Conservation (phyloP, 2,797 vertebrate genomes). For the Manis pentadactyla region DNA sequence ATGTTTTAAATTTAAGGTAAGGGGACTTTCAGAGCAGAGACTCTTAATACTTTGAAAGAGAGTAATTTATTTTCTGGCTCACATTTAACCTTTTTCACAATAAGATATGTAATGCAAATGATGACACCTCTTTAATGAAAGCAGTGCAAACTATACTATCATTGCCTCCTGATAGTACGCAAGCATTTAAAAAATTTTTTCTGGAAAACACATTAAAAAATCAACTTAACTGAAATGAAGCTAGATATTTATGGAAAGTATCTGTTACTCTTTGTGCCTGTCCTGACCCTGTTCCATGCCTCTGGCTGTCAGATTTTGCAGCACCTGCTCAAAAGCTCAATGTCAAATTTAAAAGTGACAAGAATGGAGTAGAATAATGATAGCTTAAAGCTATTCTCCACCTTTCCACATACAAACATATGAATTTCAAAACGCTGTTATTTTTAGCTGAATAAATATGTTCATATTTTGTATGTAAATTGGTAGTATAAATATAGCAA, state of each 20-base stretch:
- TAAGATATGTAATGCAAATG: neutral
- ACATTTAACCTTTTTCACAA: constrained; percentile 60
- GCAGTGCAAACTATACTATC: neutral
- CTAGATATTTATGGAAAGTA: constrained; percentile 69
- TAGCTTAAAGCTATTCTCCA: constrained; percentile 49
- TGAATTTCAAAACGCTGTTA: constrained; percentile 41
- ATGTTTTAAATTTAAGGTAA: constrained; percentile 45
- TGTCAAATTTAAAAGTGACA: constrained; percentile 57
- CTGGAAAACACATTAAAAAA: neutral
- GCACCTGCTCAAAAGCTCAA: constrained; percentile 35
- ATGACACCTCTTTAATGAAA: constrained; percentile 53
- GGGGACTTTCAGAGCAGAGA: neutral
- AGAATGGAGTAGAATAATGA: constrained; percentile 41
- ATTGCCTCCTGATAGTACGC: neutral
- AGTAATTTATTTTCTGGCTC: neutral
- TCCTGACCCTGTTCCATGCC: neutral
- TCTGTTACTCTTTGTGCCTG: constrained; percentile 32
- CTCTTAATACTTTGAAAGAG: neutral
- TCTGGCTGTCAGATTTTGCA: constrained; percentile 27
- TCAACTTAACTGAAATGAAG: constrained; percentile 62
- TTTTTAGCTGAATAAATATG: constrained; percentile 31
- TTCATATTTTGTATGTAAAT: neutral
- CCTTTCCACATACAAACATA: constrained; percentile 36
- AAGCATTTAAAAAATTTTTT: neutral
- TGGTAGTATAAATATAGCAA: constrained; percentile 46